Evolutionary conservation across 1,140 invertebrate genomes (phyloP), one percentile per base, ranked within the genome.

Genomic region (Whitmania pigra): DNA sequence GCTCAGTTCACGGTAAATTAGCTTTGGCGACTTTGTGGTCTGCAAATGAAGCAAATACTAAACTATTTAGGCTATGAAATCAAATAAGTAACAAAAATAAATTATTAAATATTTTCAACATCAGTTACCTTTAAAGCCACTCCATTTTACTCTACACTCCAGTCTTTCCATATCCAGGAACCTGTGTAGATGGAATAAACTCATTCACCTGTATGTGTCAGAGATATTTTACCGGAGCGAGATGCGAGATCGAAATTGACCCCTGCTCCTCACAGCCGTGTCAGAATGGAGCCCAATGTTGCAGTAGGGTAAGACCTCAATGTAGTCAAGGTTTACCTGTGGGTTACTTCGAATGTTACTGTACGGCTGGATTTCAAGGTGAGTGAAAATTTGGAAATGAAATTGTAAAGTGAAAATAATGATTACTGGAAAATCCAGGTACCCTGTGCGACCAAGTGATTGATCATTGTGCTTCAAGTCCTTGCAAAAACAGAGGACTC

Each of bases 161-260:
- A 36, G 31, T 36, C 31, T 36, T 36, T 57, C 22, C 9, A 15
- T 63, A 25, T 31, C 11, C 53, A 31, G 74, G 73, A 53, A 55
- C 67, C 11, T 77, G 78, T 68, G 29, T 75, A 53, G 75, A 79
- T 71, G 74, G 74, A 0, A 57, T 77, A 18, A 74, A 68, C 53
- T 72, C 69, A 15, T 74, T 74, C 27, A 67, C 60, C 13, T 76
- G 75, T 67, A 29, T 53, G 5, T 77, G 76, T 73, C 36, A 68
- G 17, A 22, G 53, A 22, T 74, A 72, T 18, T 80, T 74, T 74
- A 76, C 77, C 4, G 79, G 80, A 25, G 27, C 13, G 0, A 74
- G 67, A 29, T 81, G 80, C 73, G 75, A 76, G 27, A 36, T 25
- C 27, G 54, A 67, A 69, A 71, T 72, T 25, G 71, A 66, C 68